Conservation (phyloP, 2,113 vertebrate genomes). For the Hippocampus comes region DNA sequence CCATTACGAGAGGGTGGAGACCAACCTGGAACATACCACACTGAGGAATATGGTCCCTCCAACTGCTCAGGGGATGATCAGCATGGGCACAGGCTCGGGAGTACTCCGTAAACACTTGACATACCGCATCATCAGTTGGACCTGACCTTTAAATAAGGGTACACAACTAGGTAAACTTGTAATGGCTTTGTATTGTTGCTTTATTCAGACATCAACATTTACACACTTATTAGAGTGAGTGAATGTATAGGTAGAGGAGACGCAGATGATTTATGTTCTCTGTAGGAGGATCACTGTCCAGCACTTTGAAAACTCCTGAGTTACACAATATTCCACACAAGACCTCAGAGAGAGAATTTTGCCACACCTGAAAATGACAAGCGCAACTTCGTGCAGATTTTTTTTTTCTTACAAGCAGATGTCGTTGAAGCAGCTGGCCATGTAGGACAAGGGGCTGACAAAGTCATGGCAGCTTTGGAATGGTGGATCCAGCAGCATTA, state of each 20-base stretch:
- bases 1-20: background rate
- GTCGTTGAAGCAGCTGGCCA: constrained; percentile 91
- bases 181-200: background rate
- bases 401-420: constrained; percentile 85
- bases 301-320: too few species aligned
- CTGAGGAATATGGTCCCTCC: constrained; percentile 79
- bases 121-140: constrained; percentile 77
- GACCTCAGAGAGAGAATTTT: too few species aligned
- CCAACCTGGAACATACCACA: constrained; percentile 90
- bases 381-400: background rate
- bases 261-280: too few species aligned
- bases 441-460: constrained; percentile 87
- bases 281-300: too few species aligned
- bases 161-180: background rate
- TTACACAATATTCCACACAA: too few species aligned
- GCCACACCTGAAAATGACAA: background rate
- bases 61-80: constrained; percentile 82
- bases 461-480: constrained; percentile 87
- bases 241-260: background rate
- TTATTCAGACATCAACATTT: background rate
- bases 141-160: constrained; percentile 76
- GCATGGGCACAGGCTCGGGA: constrained; percentile 89
- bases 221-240: background rate
- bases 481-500: constrained; percentile 74
- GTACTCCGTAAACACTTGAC: constrained; percentile 88